Percentiles rank a stretch among this genome's conserved stretches.
Conservation (phyloP, 2,113 vertebrate species). For the Marmota monax region DNA sequence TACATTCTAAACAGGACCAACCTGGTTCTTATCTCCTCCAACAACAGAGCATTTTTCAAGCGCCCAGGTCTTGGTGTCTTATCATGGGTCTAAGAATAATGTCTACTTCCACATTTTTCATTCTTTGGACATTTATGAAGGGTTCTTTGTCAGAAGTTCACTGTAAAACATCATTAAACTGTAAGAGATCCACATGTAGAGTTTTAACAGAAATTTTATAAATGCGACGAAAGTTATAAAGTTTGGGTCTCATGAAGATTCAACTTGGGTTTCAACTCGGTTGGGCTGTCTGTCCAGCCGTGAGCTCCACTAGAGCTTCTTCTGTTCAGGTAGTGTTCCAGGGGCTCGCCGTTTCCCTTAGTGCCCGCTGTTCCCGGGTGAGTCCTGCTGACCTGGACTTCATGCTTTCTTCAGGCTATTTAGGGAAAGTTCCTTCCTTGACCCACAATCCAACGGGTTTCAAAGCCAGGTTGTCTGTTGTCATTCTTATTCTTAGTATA, state of each 20-base stretch:
- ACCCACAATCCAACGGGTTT: conserved; percentile 12
- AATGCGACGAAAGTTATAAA: not conserved
- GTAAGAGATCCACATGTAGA: conserved; percentile 46
- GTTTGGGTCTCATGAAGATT: conserved; percentile 52
- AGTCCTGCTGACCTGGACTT: conserved; percentile 38
- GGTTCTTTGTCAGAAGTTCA: conserved; percentile 60
- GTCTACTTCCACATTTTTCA: conserved; percentile 52
- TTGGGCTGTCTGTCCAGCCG: not conserved
- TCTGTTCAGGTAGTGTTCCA: conserved; percentile 22
- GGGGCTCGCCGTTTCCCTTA: conserved; percentile 14
- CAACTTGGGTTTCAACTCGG: conserved; percentile 25
- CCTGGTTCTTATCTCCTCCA: not conserved
- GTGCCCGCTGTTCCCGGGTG: conserved; percentile 30
- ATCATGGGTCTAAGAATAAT: not conserved
- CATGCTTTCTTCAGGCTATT: conserved; percentile 32
- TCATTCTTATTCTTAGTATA: not conserved
- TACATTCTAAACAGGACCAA: not conserved
- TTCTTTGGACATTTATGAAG: conserved; percentile 53
- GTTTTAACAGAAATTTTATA: conserved; percentile 55
- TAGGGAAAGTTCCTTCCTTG: not conserved
- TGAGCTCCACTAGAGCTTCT: conserved; percentile 1
- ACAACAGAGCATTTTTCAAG: conserved; percentile 27
- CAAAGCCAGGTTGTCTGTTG: not conserved
- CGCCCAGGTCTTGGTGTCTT: not conserved
- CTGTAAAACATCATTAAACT: not conserved